These are phyloP conservation scores for Stegana nigrithorax DNA, from an alignment of 2,888 invertebrate genomes.

Conservation along the genomic window DNA sequence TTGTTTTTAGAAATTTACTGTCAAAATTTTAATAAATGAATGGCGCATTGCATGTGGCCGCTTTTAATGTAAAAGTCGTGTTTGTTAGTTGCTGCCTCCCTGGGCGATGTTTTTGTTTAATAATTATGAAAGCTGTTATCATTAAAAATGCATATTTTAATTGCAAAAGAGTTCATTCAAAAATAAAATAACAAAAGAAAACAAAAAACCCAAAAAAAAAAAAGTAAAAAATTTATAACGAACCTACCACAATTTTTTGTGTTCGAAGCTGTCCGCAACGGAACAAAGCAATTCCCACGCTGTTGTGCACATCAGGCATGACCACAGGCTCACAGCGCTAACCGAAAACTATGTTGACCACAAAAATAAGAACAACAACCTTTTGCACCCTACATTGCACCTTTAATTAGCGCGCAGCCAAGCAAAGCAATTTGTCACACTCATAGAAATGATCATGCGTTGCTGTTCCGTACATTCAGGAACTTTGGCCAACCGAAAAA, in stretches of 20 bases:
- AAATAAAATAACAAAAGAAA: conserved; percentile 40
- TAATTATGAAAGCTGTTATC: no score
- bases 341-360: conserved; percentile 2
- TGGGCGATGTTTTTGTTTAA: no score
- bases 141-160: no score
- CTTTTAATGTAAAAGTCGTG: no score
- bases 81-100: no score
- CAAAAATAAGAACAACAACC: conserved; percentile 10
- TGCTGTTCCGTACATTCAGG: no score
- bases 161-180: no score
- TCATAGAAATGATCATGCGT: conserved; percentile 12
- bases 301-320: background rate
- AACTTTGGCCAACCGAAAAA: background rate
- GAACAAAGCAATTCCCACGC: conserved; percentile 10
- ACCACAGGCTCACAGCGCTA: conserved; percentile 2
- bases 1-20: no score
- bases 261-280: conserved; percentile 20
- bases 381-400: conserved; percentile 14
- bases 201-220: conserved; percentile 30
- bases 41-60: no score
- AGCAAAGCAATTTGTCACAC: conserved; percentile 49
- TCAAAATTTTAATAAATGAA: no score
- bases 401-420: conserved; percentile 45
- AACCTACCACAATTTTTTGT: conserved; percentile 19
- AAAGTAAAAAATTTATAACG: no score